Evolutionary conservation across 2,888 invertebrate genomes (phyloP), one percentile per base, ranked within the genome.

Genomic region (Celastrina argiolus): DNA sequence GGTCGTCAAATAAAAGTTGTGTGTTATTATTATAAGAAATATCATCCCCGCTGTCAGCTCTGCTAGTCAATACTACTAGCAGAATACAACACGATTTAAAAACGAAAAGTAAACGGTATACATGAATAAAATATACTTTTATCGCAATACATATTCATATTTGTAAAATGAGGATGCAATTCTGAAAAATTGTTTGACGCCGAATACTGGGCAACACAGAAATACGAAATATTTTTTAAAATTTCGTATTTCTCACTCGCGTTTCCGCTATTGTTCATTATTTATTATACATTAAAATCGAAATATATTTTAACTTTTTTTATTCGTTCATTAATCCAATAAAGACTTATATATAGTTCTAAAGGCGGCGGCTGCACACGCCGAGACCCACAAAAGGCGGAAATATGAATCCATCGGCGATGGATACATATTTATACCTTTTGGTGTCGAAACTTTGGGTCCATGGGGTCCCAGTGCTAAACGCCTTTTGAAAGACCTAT

Each of bases 61-160:
- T n/a, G 7, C 4, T 28, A 56, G 1, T 31, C 14, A 56, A 31
- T n/a, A 56, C 31, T 31, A 31, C 31, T 12, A 14, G 28, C n/a
- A n/a, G n/a, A 28, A n/a, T 58, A n/a, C 58, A 28, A 8, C n/a
- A 8, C 31, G 31, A 31, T 45, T 18, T 18, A 45, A 58, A 58
- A 26, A 58, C 31, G 8, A 8, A 58, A 58, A 58, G 31, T 58
- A 45, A 45, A 45, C 8, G 45, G 45, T 45, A 18, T 31, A 58
- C 58, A 58, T 31, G 58, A 58, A 58, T 58, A 58, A 58, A 34
- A 58, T 58, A 58, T 58, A 58, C 31, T 58, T 58, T 58, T 58
- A 58, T 59, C n/a, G 34, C 59, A 16, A 59, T 59, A 59, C 59
- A 34, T 59, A 59, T 59, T 59, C 59, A 58, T 58, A 58, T 58